These are phyloP conservation scores for Pelecanus crispus DNA, from an alignment of 2,113 vertebrate species.

Conservation along the genomic window DNA sequence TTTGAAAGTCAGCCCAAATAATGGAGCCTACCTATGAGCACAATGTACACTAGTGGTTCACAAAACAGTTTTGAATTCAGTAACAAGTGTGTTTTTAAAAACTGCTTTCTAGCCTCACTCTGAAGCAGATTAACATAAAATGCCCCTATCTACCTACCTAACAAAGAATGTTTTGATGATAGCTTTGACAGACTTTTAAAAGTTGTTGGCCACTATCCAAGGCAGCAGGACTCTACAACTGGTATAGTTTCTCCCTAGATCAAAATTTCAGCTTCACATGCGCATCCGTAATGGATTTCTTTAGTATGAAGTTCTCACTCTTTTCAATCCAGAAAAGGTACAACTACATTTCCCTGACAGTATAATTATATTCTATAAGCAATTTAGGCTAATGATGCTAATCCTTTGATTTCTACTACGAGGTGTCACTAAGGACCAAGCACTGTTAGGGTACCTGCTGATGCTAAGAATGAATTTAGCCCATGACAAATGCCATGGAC, in stretches of 20 bases:
- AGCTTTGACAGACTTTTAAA: background rate
- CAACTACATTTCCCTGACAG: background rate
- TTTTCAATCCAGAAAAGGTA: background rate
- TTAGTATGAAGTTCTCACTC: background rate
- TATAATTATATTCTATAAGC: background rate
- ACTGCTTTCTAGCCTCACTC: background rate
- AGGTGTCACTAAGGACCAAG: background rate
- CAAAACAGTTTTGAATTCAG: background rate
- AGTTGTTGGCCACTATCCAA: background rate
- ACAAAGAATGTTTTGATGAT: background rate
- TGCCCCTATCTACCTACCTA: background rate
- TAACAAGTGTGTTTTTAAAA: background rate
- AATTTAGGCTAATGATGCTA: background rate
- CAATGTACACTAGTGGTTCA: background rate
- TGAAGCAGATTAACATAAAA: background rate
- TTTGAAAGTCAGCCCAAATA: background rate
- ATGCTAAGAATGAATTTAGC: rapidly evolving
- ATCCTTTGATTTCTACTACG: background rate
- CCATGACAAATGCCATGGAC: background rate
- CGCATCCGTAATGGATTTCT: background rate
- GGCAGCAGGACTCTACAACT: background rate
- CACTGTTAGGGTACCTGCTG: background rate
- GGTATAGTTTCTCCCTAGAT: background rate
- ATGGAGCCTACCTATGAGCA: background rate
- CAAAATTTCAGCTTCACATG: background rate